Percentiles rank a stretch among this genome's conserved stretches.
Conservation (phyloP, 2,113 vertebrate species). For the Mus musculus region DNA sequence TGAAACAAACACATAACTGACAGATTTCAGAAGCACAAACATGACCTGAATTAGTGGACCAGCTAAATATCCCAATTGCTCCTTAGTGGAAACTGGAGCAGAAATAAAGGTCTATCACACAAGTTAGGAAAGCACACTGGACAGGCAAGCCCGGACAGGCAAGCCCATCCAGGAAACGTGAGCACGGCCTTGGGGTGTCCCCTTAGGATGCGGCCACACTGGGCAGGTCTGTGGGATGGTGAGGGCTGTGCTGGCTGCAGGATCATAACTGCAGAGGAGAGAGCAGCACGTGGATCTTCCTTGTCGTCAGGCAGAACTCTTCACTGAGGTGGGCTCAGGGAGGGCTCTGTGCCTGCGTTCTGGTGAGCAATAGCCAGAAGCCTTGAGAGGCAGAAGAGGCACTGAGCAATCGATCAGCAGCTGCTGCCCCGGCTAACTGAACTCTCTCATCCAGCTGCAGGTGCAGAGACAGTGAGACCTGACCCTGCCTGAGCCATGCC, state of each 20-base stretch:
- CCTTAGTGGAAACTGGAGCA: neutral
- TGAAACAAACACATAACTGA: constrained; percentile 15
- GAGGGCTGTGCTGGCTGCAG: neutral
- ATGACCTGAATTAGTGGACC: neutral
- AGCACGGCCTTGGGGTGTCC: neutral
- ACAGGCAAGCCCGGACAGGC: neutral
- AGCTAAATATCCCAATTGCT: neutral
- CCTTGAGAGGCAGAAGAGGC: constrained; percentile 77
- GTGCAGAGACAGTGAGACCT: neutral
- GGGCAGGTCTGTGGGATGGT: neutral
- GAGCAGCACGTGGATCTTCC: constrained; percentile 32
- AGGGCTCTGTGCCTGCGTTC: constrained; percentile 57
- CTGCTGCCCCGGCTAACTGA: constrained; percentile 61
- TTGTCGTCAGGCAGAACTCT: constrained; percentile 59
- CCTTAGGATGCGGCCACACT: accelerated
- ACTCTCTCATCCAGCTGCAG: constrained; percentile 26
- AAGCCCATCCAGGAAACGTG: neutral
- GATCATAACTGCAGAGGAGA: neutral
- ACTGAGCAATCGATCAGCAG: constrained; percentile 41
- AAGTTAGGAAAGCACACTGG: neutral
- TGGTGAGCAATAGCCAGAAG: constrained; percentile 80
- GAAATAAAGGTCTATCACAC: neutral
- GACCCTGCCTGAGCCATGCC: constrained; percentile 79
- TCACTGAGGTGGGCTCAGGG: constrained; percentile 72
- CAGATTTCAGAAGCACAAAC: constrained; percentile 33